Evolutionary conservation across 2,888 invertebrate genomes (phyloP), one percentile per base, ranked within the genome.

Genomic region (Plusia festucae): DNA sequence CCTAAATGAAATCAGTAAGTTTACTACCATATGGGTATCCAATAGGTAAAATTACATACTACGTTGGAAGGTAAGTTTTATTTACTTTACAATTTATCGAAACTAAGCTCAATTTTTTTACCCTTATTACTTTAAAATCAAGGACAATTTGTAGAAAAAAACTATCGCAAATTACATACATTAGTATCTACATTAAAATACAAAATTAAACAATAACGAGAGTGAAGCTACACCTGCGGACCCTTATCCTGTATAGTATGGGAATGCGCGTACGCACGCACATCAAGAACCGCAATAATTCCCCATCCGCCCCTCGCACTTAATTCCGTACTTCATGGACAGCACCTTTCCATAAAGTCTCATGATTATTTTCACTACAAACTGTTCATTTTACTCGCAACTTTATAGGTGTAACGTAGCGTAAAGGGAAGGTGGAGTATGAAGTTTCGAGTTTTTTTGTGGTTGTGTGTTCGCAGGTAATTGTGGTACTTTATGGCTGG

Each of bases 171-270:
- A 65, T 59, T 46, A 40, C 56, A 54, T n/a, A 71, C 16, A 51
- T 63, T 55, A 59, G n/a, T n/a, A n/a, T n/a, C n/a, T 0, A 24
- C 32, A 56, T 2, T 34, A 61, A 24, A 3, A 24, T 76, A 76
- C 27, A 61, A 57, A 62, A 53, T n/a, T 71, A 60, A 70, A 65
- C 57, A 66, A 70, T 62, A 62, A 57, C 46, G 16, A 20, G 52
- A 89, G 92, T 93, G 83, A 93, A 93, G 92, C 91, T 93, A 93
- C 91, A 76, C 85, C 82, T 79, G 74, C 73, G 71, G 80, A 82
- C 89, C 90, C 89, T 86, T 90, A 89, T 91, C 91, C 90, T 90
- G 90, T 87, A 82, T 83, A 84, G 86, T 91, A 94, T 93, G 93
- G 92, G 93, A 93, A 94, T 94, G 88, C 85, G 85, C 86, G 85